These are phyloP conservation scores for Pristionchus fissidentatus DNA, from an alignment of 2,888 invertebrate species.

Conservation along the genomic window DNA sequence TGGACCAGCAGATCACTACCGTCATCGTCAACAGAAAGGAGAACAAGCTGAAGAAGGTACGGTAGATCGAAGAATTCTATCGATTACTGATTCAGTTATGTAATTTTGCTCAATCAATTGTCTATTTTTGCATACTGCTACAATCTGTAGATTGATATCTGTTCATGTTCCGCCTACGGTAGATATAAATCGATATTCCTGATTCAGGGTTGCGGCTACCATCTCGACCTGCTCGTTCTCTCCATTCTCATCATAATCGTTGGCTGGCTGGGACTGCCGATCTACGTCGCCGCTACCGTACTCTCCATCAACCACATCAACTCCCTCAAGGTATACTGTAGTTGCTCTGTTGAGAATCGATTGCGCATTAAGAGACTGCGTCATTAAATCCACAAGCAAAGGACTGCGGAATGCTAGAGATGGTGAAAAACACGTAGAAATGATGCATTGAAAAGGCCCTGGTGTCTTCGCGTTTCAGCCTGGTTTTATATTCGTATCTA, in stretches of 20 bases:
- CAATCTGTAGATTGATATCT: too few species aligned
- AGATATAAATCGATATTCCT: background rate
- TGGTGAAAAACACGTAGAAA: too few species aligned
- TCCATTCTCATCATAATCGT: conserved; percentile 90
- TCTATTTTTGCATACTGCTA: too few species aligned
- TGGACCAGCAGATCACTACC: conserved; percentile 99
- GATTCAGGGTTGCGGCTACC: conserved; percentile 88
- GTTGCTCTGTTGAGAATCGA: background rate
- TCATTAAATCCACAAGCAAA: background rate
- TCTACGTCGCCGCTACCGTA: conserved; percentile 91
- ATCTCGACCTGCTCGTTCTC: conserved; percentile 91
- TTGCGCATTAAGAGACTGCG: background rate
- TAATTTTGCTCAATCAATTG: background rate
- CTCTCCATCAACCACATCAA: conserved; percentile 97
- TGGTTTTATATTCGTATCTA: too few species aligned
- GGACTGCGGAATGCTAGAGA: background rate
- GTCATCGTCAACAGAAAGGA: conserved; percentile 98
- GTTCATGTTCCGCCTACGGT: too few species aligned
- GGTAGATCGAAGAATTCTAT: background rate
- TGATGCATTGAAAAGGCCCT: too few species aligned
- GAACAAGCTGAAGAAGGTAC: conserved; percentile 88
- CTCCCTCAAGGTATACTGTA: conserved; percentile 81
- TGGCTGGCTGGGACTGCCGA: conserved; percentile 90
- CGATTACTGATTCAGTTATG: background rate
- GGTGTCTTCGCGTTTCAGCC: too few species aligned